Evolutionary conservation across 1,140 invertebrate genomes (phyloP), one percentile per base, ranked within the genome.

Genomic region (Tetramorium parvispinum): DNA sequence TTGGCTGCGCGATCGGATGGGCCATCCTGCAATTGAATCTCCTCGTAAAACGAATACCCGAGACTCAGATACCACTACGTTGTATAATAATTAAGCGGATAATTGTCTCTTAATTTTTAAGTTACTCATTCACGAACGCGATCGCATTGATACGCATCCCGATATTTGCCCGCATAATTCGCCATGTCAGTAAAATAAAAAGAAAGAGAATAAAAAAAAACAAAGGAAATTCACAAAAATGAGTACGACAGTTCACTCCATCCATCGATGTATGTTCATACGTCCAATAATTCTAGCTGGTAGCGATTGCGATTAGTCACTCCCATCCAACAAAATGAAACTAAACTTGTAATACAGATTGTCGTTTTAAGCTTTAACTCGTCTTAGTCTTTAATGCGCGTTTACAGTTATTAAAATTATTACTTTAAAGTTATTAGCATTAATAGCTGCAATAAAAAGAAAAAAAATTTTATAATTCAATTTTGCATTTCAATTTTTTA

Each of bases 141-240:
- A 91, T 77, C 77, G 91, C 86, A 88, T 71, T 92, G 92, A 92
- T 89, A 89, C 89, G 91, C 92, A 93, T 94, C 93, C 93, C 92
- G 92, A 93, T 87, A 88, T 93, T 90, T 91, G 92, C 89, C 92
- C 89, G 90, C 92, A 91, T 94, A 93, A 93, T 88, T 91, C 90
- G 32, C 93, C 92, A 94, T 92, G 93, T 94, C 93, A 94, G 93
- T 94, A 92, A 94, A 93, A 13, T 66, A 91, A 75, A 88, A 88
- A 89, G 91, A 86, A 90, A 85, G 40, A 86, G 76, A 87, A 43
- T 51, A 59, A 61, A 90, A 87, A 71, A 85, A 87, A 71, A 85
- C 40, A 61, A 85, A 49, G 40, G 79, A 75, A 87, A 87, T 66
- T 71, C 24, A 88, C 46, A 71, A 86, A 87, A 27, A 40, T 40